A percentile compares a stretch with the other conserved stretches of the same genome.
These are phyloP conservation scores for Epinephelus coioides DNA, from an alignment of 2,797 vertebrate genomes.

Conservation along the genomic window DNA sequence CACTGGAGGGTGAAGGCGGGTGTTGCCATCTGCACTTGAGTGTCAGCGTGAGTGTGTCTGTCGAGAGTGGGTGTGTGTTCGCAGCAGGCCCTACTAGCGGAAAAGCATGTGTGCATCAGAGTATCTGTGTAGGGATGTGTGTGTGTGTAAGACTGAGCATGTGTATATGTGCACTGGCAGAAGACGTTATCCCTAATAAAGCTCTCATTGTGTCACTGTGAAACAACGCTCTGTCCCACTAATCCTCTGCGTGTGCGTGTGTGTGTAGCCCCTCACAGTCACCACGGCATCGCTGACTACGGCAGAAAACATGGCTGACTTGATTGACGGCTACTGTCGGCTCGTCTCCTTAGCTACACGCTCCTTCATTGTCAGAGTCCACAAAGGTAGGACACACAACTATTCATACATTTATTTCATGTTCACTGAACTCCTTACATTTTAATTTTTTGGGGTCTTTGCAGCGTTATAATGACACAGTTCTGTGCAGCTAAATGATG, in stretches of 20 bases:
- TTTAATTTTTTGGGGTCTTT: not conserved
- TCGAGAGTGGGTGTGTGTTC: conserved; percentile 36
- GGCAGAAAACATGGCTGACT: conserved; percentile 99
- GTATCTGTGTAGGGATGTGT: conserved; percentile 25
- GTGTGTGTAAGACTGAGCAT: not conserved
- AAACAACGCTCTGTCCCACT: conserved; percentile 70
- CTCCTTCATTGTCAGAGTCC: conserved; percentile 95
- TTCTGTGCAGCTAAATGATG: not conserved
- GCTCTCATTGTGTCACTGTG: conserved; percentile 75
- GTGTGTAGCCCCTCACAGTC: conserved; percentile 94
- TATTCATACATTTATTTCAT: not conserved
- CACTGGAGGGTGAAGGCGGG: not conserved
- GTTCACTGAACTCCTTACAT: not conserved
- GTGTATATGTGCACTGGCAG: conserved; percentile 10
- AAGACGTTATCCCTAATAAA: conserved; percentile 64
- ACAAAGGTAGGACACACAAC: conserved; percentile 90
- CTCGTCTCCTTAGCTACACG: conserved; percentile 92
- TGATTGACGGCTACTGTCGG: conserved; percentile 98
- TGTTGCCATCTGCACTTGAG: conserved; percentile 32
- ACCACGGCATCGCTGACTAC: conserved; percentile 95
- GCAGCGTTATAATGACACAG: not conserved
- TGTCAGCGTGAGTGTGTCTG: conserved; percentile 37
- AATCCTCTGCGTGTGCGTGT: conserved; percentile 45
- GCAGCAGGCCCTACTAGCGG: conserved; percentile 30
- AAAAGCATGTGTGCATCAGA: conserved; percentile 52